Conservation (phyloP, 2,113 vertebrate species). For the Paralichthys olivaceus region DNA sequence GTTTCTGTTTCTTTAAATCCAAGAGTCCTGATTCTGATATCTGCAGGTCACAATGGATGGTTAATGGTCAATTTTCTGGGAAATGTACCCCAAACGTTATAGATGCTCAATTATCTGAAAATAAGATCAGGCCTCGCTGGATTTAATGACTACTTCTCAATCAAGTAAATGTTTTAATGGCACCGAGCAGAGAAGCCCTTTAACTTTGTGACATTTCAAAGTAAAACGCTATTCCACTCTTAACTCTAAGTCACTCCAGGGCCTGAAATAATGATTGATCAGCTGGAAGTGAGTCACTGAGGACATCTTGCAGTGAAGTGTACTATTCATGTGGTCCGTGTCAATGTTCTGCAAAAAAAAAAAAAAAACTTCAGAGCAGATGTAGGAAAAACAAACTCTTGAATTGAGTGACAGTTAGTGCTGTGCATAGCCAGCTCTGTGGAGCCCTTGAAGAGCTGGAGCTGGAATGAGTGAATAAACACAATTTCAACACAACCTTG, state of each 20-base stretch:
- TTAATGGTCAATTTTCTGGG: slow-evolving; percentile 10
- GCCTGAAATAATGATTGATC: slow-evolving; percentile 28
- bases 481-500: background rate
- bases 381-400: slow-evolving; percentile 3
- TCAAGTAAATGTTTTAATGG: slow-evolving; percentile 24
- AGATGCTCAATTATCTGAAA: slow-evolving; percentile 14
- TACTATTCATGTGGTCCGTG: slow-evolving; percentile 39
- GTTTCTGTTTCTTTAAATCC: slow-evolving; percentile 46
- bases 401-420: slow-evolving; percentile 27
- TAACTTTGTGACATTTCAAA: slow-evolving; percentile 47
- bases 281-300: slow-evolving; percentile 14
- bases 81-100: slow-evolving; percentile 42
- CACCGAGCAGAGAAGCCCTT: slow-evolving; percentile 62
- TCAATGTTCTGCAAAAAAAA: slow-evolving; percentile 13
- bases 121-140: slow-evolving; percentile 5
- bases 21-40: background rate
- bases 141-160: slow-evolving; percentile 17
- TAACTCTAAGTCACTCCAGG: slow-evolving; percentile 25
- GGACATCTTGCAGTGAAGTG: slow-evolving; percentile 5
- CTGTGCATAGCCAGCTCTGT: slow-evolving; percentile 65
- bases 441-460: slow-evolving; percentile 38
- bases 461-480: slow-evolving; percentile 20
- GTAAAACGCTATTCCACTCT: slow-evolving; percentile 18
- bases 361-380: slow-evolving; percentile 2
- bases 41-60: background rate